These are phyloP conservation scores for Philotrypesis tridentata DNA, from an alignment of 1,140 invertebrate genomes.

Conservation along the genomic window DNA sequence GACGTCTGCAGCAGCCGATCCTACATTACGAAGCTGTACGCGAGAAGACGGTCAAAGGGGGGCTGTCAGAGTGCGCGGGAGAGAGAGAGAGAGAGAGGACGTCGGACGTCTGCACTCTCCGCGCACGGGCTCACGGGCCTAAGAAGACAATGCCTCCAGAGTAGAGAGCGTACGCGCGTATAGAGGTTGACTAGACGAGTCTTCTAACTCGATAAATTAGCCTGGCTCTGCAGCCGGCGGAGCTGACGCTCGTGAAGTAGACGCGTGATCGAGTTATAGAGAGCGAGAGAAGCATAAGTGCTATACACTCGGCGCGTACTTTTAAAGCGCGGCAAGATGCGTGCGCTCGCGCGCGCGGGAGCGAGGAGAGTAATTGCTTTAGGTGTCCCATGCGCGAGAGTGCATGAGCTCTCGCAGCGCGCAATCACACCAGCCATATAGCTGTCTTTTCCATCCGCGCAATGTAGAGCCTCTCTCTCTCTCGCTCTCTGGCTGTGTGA, in stretches of 20 bases:
- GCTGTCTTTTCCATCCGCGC: background rate
- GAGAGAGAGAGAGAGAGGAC: too few relatives aligned
- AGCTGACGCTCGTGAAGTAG: too few relatives aligned
- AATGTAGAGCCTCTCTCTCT: background rate
- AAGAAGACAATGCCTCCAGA: background rate
- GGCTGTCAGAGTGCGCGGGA: too few relatives aligned
- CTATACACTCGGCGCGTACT: background rate
- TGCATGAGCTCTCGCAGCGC: background rate
- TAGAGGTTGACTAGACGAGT: too few relatives aligned
- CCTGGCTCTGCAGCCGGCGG: too few relatives aligned
- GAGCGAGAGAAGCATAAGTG: background rate
- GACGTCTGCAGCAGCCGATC: too few relatives aligned
- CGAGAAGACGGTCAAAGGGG: too few relatives aligned
- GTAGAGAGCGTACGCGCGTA: background rate
- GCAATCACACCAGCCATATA: background rate
- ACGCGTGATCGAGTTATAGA: constrained; percentile 28
- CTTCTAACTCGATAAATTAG: constrained; percentile 34
- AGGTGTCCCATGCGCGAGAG: constrained; percentile 11
- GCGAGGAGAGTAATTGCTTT: constrained; percentile 31
- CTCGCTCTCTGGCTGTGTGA: too few relatives aligned
- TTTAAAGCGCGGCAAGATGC: constrained; percentile 12
- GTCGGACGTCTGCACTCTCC: too few relatives aligned
- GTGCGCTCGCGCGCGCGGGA: too few relatives aligned
- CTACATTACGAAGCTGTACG: too few relatives aligned
- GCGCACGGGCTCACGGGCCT: too few relatives aligned